Evolutionary conservation across 2,797 vertebrate species (phyloP), one percentile per base, ranked within the genome.

Genomic region (Danio choprae): DNA sequence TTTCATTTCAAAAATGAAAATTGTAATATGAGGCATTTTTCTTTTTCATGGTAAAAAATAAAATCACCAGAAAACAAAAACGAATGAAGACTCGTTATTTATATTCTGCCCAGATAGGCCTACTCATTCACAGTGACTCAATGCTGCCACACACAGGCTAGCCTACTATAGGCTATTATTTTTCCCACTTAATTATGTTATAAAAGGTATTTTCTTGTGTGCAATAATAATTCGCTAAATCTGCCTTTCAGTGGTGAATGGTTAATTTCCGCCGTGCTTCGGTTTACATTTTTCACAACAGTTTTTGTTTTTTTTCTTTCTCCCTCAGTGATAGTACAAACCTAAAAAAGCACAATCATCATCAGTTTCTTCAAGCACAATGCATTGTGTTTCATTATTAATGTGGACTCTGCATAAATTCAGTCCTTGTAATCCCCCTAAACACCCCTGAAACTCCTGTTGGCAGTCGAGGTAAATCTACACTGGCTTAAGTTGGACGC

Each of bases 331-430:
- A 9, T 41, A 38, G 65, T 71, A 74, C 69, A 76, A 88, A 75
- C 56, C 83, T 81, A 51, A 84, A 88, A 74, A 79, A 84, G 41
- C 76, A 50, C 76, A 59, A 67, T 62, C 68, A 84, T 89, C 88
- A 89, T 89, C 81, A 59, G 84, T 89, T 89, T 84, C 40, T 59
- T 58, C 78, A 51, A 78, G 74, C 69, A 22, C 41, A 38, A 56
- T 84, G 84, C 50, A 44, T 84, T 87, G 65, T 77, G 67, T 82
- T 89, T 87, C 79, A 80, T 84, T 87, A 88, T 89, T 87, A 90
- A 86, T 84, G 79, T 63, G 76, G 65, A 79, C 83, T 89, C 78
- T 51, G 80, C 81, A 78, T 84, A 62, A 68, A 68, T 43, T 68
- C 43, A 46, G 20, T 67, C 64, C 38, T 74, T 58, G 64, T 77